phyloP scores from a whole-genome alignment of 2,113 vertebrate genomes.

The Nannospalax galili region DNA sequence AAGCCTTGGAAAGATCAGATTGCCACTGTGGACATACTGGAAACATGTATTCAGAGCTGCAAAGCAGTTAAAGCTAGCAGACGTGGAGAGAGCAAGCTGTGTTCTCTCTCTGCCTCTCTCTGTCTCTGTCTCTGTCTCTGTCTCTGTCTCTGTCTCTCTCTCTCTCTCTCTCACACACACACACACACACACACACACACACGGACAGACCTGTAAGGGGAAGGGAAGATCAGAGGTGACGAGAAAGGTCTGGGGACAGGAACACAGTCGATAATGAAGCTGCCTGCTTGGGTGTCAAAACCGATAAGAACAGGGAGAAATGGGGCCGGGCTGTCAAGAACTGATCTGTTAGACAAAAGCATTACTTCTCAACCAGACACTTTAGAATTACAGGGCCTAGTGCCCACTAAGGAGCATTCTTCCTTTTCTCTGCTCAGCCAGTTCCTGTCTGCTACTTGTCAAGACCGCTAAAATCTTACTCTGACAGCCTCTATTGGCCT shows the following conservation, averaged over 20 bases:
- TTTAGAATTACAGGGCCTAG: not conserved
- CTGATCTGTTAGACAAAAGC: constrained; percentile 55
- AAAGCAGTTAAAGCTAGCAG: not conserved
- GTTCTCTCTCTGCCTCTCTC: no score
- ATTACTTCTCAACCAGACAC: constrained; percentile 46
- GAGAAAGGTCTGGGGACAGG: not conserved
- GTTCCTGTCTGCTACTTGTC: not conserved
- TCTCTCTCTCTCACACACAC: no score
- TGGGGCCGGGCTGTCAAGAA: constrained; percentile 20
- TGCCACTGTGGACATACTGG: accelerated
- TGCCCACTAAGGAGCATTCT: not conserved
- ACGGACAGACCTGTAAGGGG: not conserved
- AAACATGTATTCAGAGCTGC: not conserved
- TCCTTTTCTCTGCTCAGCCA: not conserved
- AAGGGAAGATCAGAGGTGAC: not conserved
- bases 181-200: no score
- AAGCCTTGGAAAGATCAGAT: not conserved
- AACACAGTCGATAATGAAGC: constrained; percentile 56
- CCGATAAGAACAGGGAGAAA: constrained; percentile 34
- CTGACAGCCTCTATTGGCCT: not conserved
- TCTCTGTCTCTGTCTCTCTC: no score
- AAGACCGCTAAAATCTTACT: not conserved
- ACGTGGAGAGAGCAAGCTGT: accelerated
- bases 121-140: no score
- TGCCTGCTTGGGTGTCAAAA: constrained; percentile 60